Conservation (phyloP, 1,140 invertebrate genomes). For the Tribolium castaneum region DNA sequence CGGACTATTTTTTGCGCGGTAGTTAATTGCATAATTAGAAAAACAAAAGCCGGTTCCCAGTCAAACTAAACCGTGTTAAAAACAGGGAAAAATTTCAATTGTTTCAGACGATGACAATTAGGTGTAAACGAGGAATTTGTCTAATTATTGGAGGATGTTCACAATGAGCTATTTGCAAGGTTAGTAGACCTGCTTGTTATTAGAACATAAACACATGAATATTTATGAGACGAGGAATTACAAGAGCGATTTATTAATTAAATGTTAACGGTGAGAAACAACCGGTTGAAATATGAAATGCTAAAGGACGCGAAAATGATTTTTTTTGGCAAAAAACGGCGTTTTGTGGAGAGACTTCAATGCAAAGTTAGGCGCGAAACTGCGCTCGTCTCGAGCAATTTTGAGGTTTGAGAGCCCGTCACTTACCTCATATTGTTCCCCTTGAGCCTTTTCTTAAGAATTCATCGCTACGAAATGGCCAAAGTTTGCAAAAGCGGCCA, state of each 20-base stretch:
- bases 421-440: too few relatives aligned
- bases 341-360: too few relatives aligned
- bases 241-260: background rate
- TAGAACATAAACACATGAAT: conserved; percentile 42
- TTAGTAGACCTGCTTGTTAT: conserved; percentile 34
- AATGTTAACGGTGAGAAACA: background rate
- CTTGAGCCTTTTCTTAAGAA: too few relatives aligned
- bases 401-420: too few relatives aligned
- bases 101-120: background rate
- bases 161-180: conserved; percentile 18
- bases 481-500: too few relatives aligned
- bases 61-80: background rate
- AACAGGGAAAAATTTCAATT: background rate
- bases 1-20: too few relatives aligned
- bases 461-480: too few relatives aligned
- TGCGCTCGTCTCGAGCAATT: too few relatives aligned
- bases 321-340: background rate
- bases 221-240: conserved; percentile 1
- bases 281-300: background rate
- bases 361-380: too few relatives aligned
- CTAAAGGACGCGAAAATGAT: background rate
- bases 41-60: background rate
- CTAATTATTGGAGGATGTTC: background rate
- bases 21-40: background rate
- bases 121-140: conserved; percentile 7